Evolutionary conservation across 2,113 vertebrate species (phyloP), one percentile per base, ranked within the genome.

Genomic region (Scytalopus superciliaris): DNA sequence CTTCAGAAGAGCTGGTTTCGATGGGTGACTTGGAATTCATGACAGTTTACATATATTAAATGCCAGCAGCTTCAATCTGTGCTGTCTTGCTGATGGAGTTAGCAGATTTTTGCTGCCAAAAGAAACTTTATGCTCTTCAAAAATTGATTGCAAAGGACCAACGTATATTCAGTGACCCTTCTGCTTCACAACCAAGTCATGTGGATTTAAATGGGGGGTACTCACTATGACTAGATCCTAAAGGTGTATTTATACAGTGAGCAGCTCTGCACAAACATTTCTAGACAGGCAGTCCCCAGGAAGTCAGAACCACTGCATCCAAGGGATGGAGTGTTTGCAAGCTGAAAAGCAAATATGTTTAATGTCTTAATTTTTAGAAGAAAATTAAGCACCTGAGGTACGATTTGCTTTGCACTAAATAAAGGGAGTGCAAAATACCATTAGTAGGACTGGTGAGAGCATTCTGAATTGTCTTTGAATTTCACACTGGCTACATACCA

Each of bases 271-370:
- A 82, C 80, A 94, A 94, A 63, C 45, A 66, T 56, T 74, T 84
- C 76, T 52, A 88, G 79, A 81, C 81, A 93, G 33, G 22, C 68
- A 68, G 78, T 72, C 33, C 28, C 64, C 31, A 30, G 64, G 59
- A 93, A 92, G 24, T 69, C 72, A 93, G 74, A 86, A 49, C 12
- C 42, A 44, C 56, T 44, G 67, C 55, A 86, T 67, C 52, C 77
- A 55, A 75, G 25, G 44, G 35, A 92, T 59, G 72, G 72, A 90
- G 63, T 7, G 15, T 59, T 87, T 5, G 2, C 53, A 87, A 88
- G 63, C 60, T 91, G n/a, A 86, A 96, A 85, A 91, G 40, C 70
- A 96, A 95, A 90, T 91, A 88, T 45, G 40, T 80, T 94, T 67
- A 78, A 88, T 80, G 39, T 93, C 87, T 84, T 80, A 25, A 72